phyloP scores from a whole-genome alignment of 2,113 vertebrate genomes.

The Plestiodon gilberti region DNA sequence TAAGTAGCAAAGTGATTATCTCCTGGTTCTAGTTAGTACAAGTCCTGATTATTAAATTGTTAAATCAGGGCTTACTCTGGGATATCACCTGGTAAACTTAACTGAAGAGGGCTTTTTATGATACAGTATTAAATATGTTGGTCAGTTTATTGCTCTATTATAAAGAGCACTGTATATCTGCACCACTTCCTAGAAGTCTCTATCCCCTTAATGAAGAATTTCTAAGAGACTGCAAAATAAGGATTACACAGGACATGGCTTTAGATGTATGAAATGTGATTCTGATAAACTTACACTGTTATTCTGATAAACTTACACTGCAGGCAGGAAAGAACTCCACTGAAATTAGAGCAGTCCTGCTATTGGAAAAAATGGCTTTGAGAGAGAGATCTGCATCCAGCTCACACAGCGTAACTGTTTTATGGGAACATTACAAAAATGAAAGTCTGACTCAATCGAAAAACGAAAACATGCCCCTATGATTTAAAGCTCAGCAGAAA shows the following conservation, averaged over 20 bases:
- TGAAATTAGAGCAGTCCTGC: slow-evolving; percentile 17
- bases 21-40: background rate
- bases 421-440: slow-evolving; percentile 28
- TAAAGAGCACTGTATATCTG: slow-evolving; percentile 18
- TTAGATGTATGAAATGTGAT: slow-evolving; percentile 13
- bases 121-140: background rate
- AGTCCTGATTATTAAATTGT: background rate
- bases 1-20: background rate
- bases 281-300: background rate
- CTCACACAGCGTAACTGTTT: background rate
- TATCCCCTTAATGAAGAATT: slow-evolving; percentile 17
- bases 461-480: background rate
- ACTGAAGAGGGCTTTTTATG: slow-evolving; percentile 15
- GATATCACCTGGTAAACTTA: background rate
- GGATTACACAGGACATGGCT: slow-evolving; percentile 10
- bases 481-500: slow-evolving; percentile 15
- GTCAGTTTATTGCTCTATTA: slow-evolving; percentile 5
- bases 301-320: background rate
- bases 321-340: background rate
- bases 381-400: background rate
- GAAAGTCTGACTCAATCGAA: background rate
- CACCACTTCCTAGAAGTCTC: slow-evolving; percentile 16
- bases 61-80: background rate
- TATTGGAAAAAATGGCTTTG: background rate
- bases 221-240: slow-evolving; percentile 16